Base-by-base conservation (phyloP, 1,140 invertebrate genomes). In the Ptiloglossa arizonensis region DNA sequence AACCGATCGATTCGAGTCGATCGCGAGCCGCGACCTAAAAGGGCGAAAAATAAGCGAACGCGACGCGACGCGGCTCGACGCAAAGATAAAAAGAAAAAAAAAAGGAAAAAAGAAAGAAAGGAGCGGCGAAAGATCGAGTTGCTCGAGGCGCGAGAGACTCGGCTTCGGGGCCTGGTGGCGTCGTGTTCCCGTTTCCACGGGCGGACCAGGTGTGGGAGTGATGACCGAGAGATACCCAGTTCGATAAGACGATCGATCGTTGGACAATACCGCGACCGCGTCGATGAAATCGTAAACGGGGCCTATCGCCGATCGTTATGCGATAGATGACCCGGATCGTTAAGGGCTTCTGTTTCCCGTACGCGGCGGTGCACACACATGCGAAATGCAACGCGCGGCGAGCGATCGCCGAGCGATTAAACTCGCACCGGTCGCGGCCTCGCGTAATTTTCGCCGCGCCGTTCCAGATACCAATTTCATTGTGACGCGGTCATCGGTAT, bases 121-220 rank as follows among this genome's bases (percentile, higher is more conserved):
- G n/a, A 50, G 29, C 11, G 22, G 22, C n/a, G n/a, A n/a, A 27
- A 24, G 35, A 70, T 46, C 62, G 66, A 60, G 63, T 6, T 32
- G 62, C 1, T 29, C 11, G 32, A 38, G 4, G 22, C 3, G n/a
- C 32, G 24, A 6, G 15, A 19, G 48, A 11, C 6, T 38, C 57
- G 6, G n/a, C 17, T 54, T 72, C 54, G 27, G 66, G 57, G 19
- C 46, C 67, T 59, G 41, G 46, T 60, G 50, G 19, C 63, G 22
- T 19, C 24, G 19, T 59, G 79, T 76, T 70, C 64, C 57, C 54
- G 48, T 81, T 81, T 76, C 54, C 54, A 24, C 50, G 52, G 44
- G 0, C 24, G 27, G 62, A 78, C 87, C 88, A 89, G 88, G 87
- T 89, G 88, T 89, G 87, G 87, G 87, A 89, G 88, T 88, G 88